These are phyloP conservation scores for Lethocerus indicus DNA, from an alignment of 1,140 invertebrate genomes.

Conservation along the genomic window DNA sequence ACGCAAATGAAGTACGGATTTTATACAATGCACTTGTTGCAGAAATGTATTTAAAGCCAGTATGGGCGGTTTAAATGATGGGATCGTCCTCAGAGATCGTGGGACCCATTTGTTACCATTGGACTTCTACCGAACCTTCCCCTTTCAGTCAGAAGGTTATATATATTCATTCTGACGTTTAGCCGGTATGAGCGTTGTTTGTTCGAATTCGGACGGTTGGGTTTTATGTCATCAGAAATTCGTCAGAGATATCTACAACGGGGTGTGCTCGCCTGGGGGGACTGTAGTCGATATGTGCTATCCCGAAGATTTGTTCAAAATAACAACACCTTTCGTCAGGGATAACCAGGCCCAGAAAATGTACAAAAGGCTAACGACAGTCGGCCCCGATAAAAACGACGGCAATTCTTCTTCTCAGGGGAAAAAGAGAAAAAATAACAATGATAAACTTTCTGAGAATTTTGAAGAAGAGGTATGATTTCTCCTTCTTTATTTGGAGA, in stretches of 20 bases:
- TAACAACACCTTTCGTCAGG: constrained; percentile 7
- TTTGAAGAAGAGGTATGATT: constrained; percentile 3
- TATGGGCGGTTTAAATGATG: not conserved
- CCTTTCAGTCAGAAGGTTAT: too few relatives aligned
- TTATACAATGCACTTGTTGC: too few relatives aligned
- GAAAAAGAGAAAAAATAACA: constrained; percentile 1
- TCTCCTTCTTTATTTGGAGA: not conserved
- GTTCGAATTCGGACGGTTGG: constrained; percentile 9
- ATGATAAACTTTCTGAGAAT: not conserved
- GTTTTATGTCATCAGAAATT: constrained; percentile 12
- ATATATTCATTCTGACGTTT: too few relatives aligned
- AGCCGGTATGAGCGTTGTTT: constrained; percentile 12
- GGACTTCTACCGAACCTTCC: too few relatives aligned
- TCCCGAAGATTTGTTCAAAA: constrained; percentile 10
- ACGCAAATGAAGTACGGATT: too few relatives aligned
- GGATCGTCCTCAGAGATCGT: not conserved
- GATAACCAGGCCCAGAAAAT: constrained; percentile 7
- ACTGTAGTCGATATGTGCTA: constrained; percentile 2
- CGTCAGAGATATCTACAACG: constrained; percentile 6
- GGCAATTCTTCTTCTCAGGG: not conserved
- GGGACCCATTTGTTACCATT: not conserved
- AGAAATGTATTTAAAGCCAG: not conserved
- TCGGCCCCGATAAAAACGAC: not conserved
- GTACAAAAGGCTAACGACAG: not conserved
- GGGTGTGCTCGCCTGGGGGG: constrained; percentile 3